Percentiles rank a stretch among this genome's conserved stretches.
phyloP scores from a whole-genome alignment of 2,113 vertebrate species.

The Corythornis madagascariensis region DNA sequence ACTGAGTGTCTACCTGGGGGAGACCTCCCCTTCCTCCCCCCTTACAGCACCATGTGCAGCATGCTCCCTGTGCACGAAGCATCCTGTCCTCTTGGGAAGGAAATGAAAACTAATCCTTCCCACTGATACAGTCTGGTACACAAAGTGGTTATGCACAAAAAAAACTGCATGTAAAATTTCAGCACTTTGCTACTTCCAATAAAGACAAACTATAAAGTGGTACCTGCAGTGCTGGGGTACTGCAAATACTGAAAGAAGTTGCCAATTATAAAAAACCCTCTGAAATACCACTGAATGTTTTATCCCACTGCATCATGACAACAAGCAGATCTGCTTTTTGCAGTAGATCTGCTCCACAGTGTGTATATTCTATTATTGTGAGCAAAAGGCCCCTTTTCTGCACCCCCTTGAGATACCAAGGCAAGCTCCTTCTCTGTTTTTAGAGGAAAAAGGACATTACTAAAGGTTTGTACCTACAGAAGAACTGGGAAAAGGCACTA shows the following conservation, averaged over 20 bases:
- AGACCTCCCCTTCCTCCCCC: neutral
- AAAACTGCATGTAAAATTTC: neutral
- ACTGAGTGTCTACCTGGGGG: rapidly evolving
- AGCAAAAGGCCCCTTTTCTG: neutral
- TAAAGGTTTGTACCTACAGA: neutral
- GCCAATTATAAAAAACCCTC: neutral
- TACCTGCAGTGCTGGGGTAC: neutral
- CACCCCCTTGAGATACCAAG: neutral
- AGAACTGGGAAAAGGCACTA: neutral
- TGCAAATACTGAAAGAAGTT: neutral
- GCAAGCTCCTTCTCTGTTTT: neutral
- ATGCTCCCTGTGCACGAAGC: neutral
- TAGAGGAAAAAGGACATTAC: neutral
- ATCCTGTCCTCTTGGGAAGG: neutral
- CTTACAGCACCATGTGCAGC: rapidly evolving
- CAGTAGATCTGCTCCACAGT: neutral
- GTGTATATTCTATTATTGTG: too few relatives aligned
- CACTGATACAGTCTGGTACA: neutral
- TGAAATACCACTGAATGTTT: neutral
- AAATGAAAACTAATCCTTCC: neutral
- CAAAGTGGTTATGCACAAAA: neutral
- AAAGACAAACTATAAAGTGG: neutral
- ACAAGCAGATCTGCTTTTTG: neutral
- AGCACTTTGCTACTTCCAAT: neutral
- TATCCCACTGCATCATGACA: neutral